These are phyloP conservation scores for Paramormyrops hopkinsi DNA, from an alignment of 2,797 vertebrate species.

Conservation along the genomic window DNA sequence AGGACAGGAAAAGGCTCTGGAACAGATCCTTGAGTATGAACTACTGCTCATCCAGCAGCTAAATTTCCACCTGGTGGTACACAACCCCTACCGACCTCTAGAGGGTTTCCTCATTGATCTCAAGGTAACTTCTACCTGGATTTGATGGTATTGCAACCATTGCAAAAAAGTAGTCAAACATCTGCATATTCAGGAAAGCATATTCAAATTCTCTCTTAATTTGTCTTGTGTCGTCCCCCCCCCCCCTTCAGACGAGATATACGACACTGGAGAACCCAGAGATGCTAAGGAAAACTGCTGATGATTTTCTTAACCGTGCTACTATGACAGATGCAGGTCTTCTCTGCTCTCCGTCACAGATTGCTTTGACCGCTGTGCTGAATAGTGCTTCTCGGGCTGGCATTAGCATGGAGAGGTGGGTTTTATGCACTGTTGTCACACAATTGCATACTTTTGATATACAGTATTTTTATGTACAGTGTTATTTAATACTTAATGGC, in stretches of 20 bases:
- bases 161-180: neutral
- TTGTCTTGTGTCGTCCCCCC: neutral
- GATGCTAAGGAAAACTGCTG: constrained; percentile 78
- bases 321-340: constrained; percentile 80
- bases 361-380: constrained; percentile 81
- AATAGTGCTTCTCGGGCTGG: constrained; percentile 81
- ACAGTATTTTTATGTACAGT: neutral
- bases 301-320: constrained; percentile 85
- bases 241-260: constrained; percentile 76
- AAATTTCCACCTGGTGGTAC: constrained; percentile 91
- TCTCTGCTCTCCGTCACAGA: constrained; percentile 86
- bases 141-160: neutral
- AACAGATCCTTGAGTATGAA: constrained; percentile 92
- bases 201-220: neutral
- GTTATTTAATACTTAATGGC: neutral
- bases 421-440: neutral
- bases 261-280: constrained; percentile 85
- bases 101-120: constrained; percentile 93
- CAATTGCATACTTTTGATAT: neutral
- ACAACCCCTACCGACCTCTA: constrained; percentile 90
- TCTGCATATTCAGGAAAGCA: neutral
- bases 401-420: constrained; percentile 85
- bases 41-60: constrained; percentile 91
- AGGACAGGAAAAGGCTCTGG: constrained; percentile 77
- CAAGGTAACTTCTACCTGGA: constrained; percentile 64